phyloP scores from a whole-genome alignment of 2,797 vertebrate species.

The Alca torda region DNA sequence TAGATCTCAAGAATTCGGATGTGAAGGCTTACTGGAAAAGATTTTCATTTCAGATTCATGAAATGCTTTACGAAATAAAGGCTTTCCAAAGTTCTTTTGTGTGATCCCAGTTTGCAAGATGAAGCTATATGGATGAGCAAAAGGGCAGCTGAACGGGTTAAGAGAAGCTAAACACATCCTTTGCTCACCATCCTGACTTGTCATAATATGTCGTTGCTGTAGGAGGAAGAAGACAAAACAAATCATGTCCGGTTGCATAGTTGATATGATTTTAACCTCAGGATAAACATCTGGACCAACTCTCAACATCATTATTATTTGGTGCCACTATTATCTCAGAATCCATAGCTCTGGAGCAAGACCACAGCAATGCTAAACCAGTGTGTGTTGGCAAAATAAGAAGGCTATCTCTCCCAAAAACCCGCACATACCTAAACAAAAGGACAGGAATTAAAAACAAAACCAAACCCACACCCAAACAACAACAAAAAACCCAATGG shows the following conservation, averaged over 20 bases:
- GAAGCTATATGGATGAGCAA: neutral
- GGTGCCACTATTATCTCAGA: neutral
- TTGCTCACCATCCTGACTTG: neutral
- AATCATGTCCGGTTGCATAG: neutral
- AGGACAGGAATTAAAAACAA: neutral
- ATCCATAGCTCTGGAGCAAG: neutral
- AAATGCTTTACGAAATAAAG: neutral
- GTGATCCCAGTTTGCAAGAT: neutral
- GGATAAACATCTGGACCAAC: slow-evolving; percentile 49
- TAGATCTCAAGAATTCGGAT: neutral
- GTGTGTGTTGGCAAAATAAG: neutral
- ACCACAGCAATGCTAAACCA: neutral
- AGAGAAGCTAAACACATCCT: neutral
- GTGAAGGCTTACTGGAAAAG: neutral
- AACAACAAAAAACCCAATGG: rapidly evolving
- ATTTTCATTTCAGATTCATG: neutral
- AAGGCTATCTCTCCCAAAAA: neutral
- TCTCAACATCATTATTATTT: neutral
- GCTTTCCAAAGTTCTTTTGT: neutral
- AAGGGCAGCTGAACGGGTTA: neutral
- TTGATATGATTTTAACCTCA: slow-evolving; percentile 28
- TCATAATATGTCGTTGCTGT: neutral
- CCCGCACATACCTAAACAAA: neutral
- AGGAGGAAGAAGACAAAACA: slow-evolving; percentile 21
- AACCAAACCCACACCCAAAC: neutral